Evolutionary conservation across 35 echinoderm and acorn worm species (phyloP).

Genomic region (Ptychodera flava): DNA sequence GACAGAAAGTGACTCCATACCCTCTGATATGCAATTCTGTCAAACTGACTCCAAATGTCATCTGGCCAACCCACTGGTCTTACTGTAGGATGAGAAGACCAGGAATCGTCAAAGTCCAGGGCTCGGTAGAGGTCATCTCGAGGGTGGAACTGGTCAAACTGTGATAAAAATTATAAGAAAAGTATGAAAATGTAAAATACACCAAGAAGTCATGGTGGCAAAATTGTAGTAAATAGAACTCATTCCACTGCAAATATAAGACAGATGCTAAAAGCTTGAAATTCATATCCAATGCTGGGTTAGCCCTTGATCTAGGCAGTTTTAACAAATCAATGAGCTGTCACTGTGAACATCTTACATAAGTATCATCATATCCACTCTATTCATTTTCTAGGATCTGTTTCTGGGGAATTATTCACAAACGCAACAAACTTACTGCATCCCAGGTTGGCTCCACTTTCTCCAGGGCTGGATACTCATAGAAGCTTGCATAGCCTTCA

Average conservation of each 20-base stretch:
- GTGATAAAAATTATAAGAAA: neutral
- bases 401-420: neutral
- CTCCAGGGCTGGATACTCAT: conserved; percentile 6
- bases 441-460: conserved; percentile 23
- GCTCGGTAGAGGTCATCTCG: neutral
- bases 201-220: neutral
- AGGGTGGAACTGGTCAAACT: neutral
- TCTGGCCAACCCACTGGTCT: neutral
- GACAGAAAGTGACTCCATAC: too few species aligned
- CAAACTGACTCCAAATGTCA: neutral
- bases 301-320: neutral
- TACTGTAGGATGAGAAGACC: neutral
- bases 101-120: neutral
- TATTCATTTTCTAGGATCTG: neutral
- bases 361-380: too few species aligned
- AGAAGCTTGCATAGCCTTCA: conserved; percentile 31
- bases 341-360: too few species aligned
- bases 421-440: conserved; percentile 10
- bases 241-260: too few species aligned
- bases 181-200: neutral
- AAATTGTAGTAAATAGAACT: too few species aligned
- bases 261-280: neutral
- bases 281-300: neutral
- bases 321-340: neutral
- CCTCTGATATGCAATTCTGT: neutral